Percentiles rank a stretch among this genome's conserved stretches.
These are phyloP conservation scores for Heterodera carotae DNA, from an alignment of 1,140 invertebrate genomes.

Conservation along the genomic window DNA sequence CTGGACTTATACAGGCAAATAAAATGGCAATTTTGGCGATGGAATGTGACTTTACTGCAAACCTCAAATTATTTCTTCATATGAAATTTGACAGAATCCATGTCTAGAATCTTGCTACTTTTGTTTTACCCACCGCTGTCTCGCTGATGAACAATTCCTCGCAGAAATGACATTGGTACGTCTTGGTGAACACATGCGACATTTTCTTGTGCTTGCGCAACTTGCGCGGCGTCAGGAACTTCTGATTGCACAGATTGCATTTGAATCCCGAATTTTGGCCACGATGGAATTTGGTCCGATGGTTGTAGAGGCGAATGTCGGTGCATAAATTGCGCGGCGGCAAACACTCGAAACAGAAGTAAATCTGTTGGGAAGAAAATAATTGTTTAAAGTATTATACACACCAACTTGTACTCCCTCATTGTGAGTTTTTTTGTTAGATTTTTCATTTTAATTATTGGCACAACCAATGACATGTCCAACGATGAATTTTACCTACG, in stretches of 20 bases:
- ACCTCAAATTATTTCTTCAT: no score
- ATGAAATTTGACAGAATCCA: background rate
- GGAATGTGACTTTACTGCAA: no score
- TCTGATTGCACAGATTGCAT: conserved; percentile 62
- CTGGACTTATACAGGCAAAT: no score
- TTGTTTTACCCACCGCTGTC: conserved; percentile 54
- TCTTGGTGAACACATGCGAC: conserved; percentile 65
- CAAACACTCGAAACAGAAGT: conserved; percentile 63
- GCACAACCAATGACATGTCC: no score
- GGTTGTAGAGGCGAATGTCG: conserved; percentile 53
- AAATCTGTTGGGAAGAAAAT: conserved; percentile 44
- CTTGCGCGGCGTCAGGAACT: conserved; percentile 63
- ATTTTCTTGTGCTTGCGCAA: conserved; percentile 66
- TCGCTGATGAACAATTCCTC: conserved; percentile 64
- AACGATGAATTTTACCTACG: no score
- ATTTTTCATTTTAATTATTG: no score
- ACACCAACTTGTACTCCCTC: background rate
- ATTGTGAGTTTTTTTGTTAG: no score
- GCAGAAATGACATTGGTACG: conserved; percentile 64
- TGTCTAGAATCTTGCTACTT: no score
- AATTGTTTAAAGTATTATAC: background rate
- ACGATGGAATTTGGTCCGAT: conserved; percentile 63
- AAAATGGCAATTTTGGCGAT: no score
- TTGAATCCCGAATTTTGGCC: conserved; percentile 64
- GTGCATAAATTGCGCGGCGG: conserved; percentile 63